A percentile compares a stretch with the other conserved stretches of the same genome.
Conservation (phyloP, 2,888 invertebrate species). For the Willowsia nigromaculata region DNA sequence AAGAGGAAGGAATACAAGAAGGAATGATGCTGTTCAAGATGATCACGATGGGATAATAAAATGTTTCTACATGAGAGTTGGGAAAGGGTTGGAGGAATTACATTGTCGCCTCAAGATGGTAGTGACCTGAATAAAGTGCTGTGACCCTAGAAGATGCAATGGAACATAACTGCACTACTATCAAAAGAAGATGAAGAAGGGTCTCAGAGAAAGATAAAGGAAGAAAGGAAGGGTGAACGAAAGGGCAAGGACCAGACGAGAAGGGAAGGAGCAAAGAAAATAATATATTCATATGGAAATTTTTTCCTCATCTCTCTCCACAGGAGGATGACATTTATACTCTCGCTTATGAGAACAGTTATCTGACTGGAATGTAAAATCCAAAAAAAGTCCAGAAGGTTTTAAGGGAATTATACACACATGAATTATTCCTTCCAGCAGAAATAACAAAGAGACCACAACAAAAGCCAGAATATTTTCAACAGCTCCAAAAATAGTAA, state of each 20-base stretch:
- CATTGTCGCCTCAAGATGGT: constrained; percentile 30
- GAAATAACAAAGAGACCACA: no score
- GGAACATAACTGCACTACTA: background rate
- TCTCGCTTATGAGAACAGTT: background rate
- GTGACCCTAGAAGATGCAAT: constrained; percentile 17
- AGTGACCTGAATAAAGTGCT: constrained; percentile 53
- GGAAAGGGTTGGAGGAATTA: constrained; percentile 4
- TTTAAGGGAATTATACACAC: background rate
- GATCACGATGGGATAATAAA: background rate
- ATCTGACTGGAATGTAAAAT: background rate
- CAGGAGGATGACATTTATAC: constrained; percentile 21
- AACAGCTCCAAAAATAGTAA: constrained; percentile 30
- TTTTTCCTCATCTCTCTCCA: background rate
- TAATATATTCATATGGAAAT: constrained; percentile 28
- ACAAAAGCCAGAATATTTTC: background rate
- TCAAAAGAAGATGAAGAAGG: background rate
- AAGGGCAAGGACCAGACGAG: constrained; percentile 50
- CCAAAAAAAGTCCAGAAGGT: constrained; percentile 8
- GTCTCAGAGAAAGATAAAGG: constrained; percentile 10
- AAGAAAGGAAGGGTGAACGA: constrained; percentile 35
- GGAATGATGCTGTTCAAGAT: background rate
- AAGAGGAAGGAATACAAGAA: constrained; percentile 6
- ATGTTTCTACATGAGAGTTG: background rate
- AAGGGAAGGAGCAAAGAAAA: background rate
- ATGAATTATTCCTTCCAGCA: background rate